Base-by-base conservation (phyloP, 2,113 vertebrate species). In the Fukomys damarensis region DNA sequence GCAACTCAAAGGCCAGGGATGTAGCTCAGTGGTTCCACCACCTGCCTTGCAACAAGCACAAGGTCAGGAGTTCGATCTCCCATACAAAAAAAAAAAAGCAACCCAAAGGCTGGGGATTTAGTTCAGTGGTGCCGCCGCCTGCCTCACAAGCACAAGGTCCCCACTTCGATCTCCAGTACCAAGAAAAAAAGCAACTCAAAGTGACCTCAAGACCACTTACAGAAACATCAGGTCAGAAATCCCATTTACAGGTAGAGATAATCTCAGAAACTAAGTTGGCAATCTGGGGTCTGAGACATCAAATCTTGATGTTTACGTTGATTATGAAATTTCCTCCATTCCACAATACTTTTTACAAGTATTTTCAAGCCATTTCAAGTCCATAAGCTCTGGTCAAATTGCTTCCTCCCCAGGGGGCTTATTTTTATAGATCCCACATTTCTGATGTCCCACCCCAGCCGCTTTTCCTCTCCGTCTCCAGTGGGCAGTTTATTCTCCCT, bases 141-240 rank as follows among this genome's bases (percentile, higher is more conserved):
- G n/a, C n/a, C n/a, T n/a, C n/a, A n/a, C n/a, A n/a, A n/a, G n/a
- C n/a, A n/a, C n/a, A n/a, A n/a, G n/a, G n/a, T n/a, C n/a, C n/a
- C n/a, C n/a, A n/a, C n/a, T n/a, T n/a, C n/a, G n/a, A n/a, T n/a
- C n/a, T n/a, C n/a, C n/a, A n/a, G n/a, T n/a, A n/a, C n/a, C n/a
- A n/a, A n/a, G n/a, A n/a, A n/a, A n/a, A 76, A 95, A 91, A 81
- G 59, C 7, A 82, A 54, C 8, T 93, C 30, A n/a, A 28, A 89
- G 17, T 91, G n/a, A 76, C 41, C 59, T 86, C 49, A 35, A 82
- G 35, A 86, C 10, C 16, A 61, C 6, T 59, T 66, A 66, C 46
- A 81, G 16, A 76, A 90, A 86, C 19, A 72, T 79, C 19, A 58
- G 30, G 16, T 46, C 22, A 74, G 56, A 85, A 96, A 95, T 10